phyloP scores from a whole-genome alignment of 1,140 invertebrate species.

The Bombus cullumanus region DNA sequence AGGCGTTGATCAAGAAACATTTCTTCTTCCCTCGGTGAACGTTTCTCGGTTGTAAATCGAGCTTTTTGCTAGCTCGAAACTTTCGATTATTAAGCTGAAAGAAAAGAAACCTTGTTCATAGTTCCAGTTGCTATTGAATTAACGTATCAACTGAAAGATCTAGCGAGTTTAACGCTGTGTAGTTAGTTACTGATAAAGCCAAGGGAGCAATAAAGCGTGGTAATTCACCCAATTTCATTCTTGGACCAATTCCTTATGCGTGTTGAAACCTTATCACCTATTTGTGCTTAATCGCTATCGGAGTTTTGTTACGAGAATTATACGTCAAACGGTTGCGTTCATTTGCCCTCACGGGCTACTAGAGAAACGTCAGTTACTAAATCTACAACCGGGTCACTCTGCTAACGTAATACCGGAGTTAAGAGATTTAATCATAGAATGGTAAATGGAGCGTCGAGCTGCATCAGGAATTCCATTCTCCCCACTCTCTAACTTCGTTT shows the following conservation, averaged over 20 bases:
- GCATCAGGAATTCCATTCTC: constrained; percentile 40
- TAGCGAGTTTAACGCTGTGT: no score
- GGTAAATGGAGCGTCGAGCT: constrained; percentile 49
- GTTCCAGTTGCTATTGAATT: no score
- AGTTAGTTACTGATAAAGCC: no score
- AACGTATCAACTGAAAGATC: not conserved
- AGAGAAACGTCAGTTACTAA: constrained; percentile 26
- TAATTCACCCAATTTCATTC: not conserved
- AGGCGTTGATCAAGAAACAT: constrained; percentile 1
- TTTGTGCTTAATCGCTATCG: not conserved
- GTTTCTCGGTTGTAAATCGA: not conserved
- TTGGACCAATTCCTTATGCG: not conserved
- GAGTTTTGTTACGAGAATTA: not conserved
- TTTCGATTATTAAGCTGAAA: not conserved
- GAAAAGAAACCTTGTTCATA: not conserved
- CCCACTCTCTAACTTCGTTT: constrained; percentile 3
- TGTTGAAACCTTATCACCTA: not conserved
- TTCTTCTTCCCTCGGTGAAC: not conserved
- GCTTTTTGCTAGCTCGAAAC: not conserved
- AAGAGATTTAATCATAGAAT: constrained; percentile 55
- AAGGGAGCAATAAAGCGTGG: no score
- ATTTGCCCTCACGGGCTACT: not conserved
- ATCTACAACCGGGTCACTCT: constrained; percentile 49
- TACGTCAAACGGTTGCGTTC: constrained; percentile 13
- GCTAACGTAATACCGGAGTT: constrained; percentile 42